phyloP scores from a whole-genome alignment of 37 sponge, comb jelly and placozoan species.

The Axinella damicornis region DNA sequence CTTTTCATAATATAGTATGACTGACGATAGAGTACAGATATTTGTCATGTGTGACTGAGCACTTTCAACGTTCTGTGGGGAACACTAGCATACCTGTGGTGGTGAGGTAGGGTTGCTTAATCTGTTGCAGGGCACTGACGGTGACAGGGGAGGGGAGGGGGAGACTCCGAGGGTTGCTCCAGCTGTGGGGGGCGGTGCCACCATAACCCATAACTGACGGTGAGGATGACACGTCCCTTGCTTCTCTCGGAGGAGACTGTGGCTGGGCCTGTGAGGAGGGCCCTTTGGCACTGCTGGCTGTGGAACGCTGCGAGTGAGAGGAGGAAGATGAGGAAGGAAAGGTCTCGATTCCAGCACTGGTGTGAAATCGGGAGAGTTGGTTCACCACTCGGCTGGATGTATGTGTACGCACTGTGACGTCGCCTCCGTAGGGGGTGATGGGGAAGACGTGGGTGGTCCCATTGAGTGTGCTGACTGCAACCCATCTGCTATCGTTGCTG shows the following conservation, averaged over 20 bases:
- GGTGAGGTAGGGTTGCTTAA: constrained; percentile 76
- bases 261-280: background rate
- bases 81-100: constrained; percentile 22
- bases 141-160: constrained; percentile 40
- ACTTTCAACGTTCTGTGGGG: too few relatives aligned
- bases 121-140: constrained; percentile 57
- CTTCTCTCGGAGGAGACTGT: background rate
- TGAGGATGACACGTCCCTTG: background rate
- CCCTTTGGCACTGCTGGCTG: background rate
- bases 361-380: constrained; percentile 87
- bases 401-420: constrained; percentile 86
- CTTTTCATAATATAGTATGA: too few relatives aligned
- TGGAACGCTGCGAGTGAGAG: background rate
- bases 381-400: constrained; percentile 82
- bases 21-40: too few relatives aligned
- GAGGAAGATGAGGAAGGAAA: background rate
- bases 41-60: too few relatives aligned
- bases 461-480: constrained; percentile 80
- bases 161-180: constrained; percentile 45
- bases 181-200: background rate
- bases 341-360: constrained; percentile 91
- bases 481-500: constrained; percentile 93
- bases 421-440: constrained; percentile 93
- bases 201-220: background rate
- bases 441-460: constrained; percentile 98